Percentiles rank a stretch among this genome's conserved stretches.
These are phyloP conservation scores for Pseudonaja textilis DNA, from an alignment of 2,113 vertebrate species.

Conservation along the genomic window DNA sequence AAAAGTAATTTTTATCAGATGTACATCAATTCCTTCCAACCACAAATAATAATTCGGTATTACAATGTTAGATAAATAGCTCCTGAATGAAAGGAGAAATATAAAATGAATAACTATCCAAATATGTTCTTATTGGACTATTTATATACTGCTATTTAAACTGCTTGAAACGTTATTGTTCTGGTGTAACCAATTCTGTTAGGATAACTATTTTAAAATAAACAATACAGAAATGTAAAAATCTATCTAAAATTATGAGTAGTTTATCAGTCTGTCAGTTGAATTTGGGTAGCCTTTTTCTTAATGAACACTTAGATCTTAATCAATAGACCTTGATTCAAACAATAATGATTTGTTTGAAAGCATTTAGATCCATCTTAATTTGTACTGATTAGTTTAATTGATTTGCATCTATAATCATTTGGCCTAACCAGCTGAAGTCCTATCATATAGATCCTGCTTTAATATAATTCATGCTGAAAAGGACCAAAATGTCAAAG, in stretches of 20 bases:
- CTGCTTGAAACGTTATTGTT: background rate
- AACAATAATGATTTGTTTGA: conserved; percentile 4
- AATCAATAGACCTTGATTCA: background rate
- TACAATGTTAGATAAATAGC: background rate
- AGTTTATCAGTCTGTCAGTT: background rate
- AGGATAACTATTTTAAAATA: background rate
- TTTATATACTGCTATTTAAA: background rate
- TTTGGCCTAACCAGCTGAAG: conserved; percentile 4
- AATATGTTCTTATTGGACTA: background rate
- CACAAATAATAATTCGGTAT: background rate
- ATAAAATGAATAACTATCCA: background rate
- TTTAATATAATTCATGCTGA: background rate
- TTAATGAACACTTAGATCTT: background rate
- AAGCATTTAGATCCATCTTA: background rate
- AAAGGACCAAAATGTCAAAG: background rate
- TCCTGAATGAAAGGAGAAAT: background rate
- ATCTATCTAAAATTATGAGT: background rate
- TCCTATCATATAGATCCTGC: background rate
- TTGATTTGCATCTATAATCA: background rate
- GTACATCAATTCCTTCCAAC: background rate
- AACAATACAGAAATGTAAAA: background rate
- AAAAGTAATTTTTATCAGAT: background rate
- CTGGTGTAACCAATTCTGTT: background rate
- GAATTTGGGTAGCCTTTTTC: background rate
- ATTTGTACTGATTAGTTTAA: conserved; percentile 15